Evolutionary conservation across 2,888 invertebrate genomes (phyloP), one percentile per base, ranked within the genome.

Genomic region (Acanthoscelides obtectus): DNA sequence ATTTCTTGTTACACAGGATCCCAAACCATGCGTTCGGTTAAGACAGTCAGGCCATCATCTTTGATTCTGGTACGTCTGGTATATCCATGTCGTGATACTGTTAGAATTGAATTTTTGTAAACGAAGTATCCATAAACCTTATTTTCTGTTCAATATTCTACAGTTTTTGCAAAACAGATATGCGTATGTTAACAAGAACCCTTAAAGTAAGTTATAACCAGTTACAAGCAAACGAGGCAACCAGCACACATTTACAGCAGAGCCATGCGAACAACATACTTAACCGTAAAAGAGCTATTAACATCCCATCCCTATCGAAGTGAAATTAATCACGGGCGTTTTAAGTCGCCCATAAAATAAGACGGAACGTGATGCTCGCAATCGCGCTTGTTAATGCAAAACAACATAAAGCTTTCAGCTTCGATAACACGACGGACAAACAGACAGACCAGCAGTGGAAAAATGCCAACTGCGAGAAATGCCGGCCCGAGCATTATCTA

Each of bases 341-440:
- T 82, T 81, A 81, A 81, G 78, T 74, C 74, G 74, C 74, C 81
- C 78, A 81, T 82, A 82, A 80, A 81, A 77, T 79, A 80, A 81
- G 77, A 79, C 81, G 79, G 80, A 81, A 80, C 82, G 79, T 81
- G 81, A 81, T 80, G 81, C 79, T 75, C 78, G 79, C 77, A 83
- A 82, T 83, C 82, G 81, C 45, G 81, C 81, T 80, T 79, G 81
- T 83, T 81, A 83, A 84, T 83, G 83, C 83, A 82, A 80, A 81
- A 84, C 84, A 84, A 83, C 83, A 81, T 82, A 84, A 84, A 82
- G 84, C 84, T 84, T 82, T 84, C 83, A 84, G 78, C 78, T 77
- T 75, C 79, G 79, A 80, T 82, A 82, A 80, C 45, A 45, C 45
- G 1, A 45, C 8, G 45, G 17, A 6, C 45, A n/a, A n/a, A n/a